Evolutionary conservation across 1,140 invertebrate genomes (phyloP).

Genomic region (Formica selysi): DNA sequence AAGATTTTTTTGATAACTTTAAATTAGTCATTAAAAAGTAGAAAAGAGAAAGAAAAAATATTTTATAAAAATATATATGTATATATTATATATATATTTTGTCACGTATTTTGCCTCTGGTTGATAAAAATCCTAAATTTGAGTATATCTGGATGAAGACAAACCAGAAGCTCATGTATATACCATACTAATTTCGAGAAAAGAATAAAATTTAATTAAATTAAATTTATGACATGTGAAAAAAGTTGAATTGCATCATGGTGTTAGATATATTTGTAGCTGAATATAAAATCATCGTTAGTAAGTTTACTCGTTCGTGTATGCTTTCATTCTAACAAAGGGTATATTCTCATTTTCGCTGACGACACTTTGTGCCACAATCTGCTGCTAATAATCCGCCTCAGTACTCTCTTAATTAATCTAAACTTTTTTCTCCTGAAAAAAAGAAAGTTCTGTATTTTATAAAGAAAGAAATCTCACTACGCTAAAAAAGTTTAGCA

Average conservation of each 20-base stretch:
- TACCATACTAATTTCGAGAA: not conserved
- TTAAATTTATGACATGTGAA: not conserved
- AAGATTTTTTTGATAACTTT: not conserved
- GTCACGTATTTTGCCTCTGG: too few relatives aligned
- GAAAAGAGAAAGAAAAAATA: not conserved
- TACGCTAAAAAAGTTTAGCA: constrained; percentile 14
- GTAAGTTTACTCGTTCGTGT: constrained; percentile 9
- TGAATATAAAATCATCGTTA: constrained; percentile 10
- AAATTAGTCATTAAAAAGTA: not conserved
- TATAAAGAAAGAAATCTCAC: not conserved
- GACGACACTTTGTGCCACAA: constrained; percentile 46
- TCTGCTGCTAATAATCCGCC: constrained; percentile 46
- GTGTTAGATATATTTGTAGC: constrained; percentile 14
- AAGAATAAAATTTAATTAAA: constrained; percentile 1
- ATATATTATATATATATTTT: too few relatives aligned
- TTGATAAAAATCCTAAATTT: not conserved
- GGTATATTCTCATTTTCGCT: constrained; percentile 14
- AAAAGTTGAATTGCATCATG: not conserved
- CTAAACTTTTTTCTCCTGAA: constrained; percentile 21
- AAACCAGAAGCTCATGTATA: not conserved
- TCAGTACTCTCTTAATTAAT: constrained; percentile 49
- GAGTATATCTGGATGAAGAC: not conserved
- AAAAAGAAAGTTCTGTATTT: constrained; percentile 22
- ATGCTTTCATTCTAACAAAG: not conserved
- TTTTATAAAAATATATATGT: not conserved